Evolutionary conservation across 2,888 invertebrate genomes (phyloP).

Genomic region (Hydrotaea cyrtoneurina): DNA sequence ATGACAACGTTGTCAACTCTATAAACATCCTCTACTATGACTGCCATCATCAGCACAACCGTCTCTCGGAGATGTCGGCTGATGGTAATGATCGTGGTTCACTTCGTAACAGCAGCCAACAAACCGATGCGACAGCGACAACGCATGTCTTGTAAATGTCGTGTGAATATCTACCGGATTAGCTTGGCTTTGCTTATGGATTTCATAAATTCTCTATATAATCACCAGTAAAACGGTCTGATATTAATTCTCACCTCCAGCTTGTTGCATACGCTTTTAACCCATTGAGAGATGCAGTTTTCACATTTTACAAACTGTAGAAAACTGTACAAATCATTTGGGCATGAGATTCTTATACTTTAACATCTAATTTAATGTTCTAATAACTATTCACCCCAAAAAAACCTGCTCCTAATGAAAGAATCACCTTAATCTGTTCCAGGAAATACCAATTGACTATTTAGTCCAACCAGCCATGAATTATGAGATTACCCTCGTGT

Average conservation of each 20-base stretch:
- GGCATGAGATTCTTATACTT: too few species aligned
- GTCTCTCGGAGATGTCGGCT: conserved; percentile 11
- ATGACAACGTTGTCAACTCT: conserved; percentile 67
- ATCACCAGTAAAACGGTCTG: conserved; percentile 75
- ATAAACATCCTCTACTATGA: conserved; percentile 54
- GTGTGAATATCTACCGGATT: conserved; percentile 57
- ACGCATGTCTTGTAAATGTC: conserved; percentile 61
- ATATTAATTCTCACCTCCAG: conserved; percentile 74
- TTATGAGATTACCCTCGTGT: background rate
- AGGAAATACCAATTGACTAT: too few species aligned
- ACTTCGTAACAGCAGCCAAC: background rate
- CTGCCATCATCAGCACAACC: background rate
- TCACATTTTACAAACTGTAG: too few species aligned
- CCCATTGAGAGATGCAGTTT: conserved; percentile 32
- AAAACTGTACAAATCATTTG: too few species aligned
- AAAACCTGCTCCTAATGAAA: background rate
- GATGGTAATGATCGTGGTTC: conserved; percentile 20
- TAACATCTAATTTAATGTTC: too few species aligned
- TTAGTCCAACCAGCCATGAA: background rate
- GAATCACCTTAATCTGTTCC: background rate
- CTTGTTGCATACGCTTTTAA: conserved; percentile 65
- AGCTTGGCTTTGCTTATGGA: conserved; percentile 61
- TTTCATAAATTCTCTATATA: conserved; percentile 78
- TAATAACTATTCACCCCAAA: background rate
- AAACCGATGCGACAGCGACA: conserved; percentile 30